Percentiles rank a stretch among this genome's conserved stretches.
phyloP scores from a whole-genome alignment of 2,888 invertebrate genomes.

The Ochropleura leucogaster region DNA sequence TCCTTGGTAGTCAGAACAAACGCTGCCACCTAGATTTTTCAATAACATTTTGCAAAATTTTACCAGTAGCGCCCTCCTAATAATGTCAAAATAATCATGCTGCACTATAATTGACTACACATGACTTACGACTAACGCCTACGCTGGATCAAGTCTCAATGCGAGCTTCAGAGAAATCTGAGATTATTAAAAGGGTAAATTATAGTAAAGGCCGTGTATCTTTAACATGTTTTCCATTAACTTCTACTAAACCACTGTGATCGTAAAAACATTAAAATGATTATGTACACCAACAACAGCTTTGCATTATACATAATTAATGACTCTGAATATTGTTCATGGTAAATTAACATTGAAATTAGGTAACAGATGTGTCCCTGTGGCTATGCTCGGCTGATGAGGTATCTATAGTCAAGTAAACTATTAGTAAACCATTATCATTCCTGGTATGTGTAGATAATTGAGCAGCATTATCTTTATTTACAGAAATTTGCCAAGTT shows the following conservation, averaged over 20 bases:
- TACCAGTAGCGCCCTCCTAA: background rate
- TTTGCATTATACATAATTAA: conserved; percentile 9
- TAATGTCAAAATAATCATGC: background rate
- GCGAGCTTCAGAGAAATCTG: conserved; percentile 1
- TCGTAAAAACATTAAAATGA: conserved; percentile 16
- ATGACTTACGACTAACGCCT: conserved; percentile 11
- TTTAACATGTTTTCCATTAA: conserved; percentile 5
- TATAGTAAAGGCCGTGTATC: background rate
- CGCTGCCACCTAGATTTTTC: background rate
- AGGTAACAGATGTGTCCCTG: background rate
- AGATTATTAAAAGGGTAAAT: conserved; percentile 1
- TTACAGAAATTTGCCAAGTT: conserved; percentile 21
- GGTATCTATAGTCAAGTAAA: background rate
- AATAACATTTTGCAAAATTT: background rate
- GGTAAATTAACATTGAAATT: background rate
- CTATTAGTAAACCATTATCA: too few relatives aligned
- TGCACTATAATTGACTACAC: background rate
- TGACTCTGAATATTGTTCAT: background rate
- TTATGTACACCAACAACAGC: conserved; percentile 10
- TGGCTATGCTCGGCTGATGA: background rate
- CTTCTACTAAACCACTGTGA: conserved; percentile 6
- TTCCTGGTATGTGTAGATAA: background rate
- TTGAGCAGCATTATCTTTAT: background rate
- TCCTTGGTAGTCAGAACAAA: background rate
- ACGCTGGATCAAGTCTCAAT: background rate